Conservation (phyloP, 2,113 vertebrate genomes). For the Herpetotheres cachinnans region DNA sequence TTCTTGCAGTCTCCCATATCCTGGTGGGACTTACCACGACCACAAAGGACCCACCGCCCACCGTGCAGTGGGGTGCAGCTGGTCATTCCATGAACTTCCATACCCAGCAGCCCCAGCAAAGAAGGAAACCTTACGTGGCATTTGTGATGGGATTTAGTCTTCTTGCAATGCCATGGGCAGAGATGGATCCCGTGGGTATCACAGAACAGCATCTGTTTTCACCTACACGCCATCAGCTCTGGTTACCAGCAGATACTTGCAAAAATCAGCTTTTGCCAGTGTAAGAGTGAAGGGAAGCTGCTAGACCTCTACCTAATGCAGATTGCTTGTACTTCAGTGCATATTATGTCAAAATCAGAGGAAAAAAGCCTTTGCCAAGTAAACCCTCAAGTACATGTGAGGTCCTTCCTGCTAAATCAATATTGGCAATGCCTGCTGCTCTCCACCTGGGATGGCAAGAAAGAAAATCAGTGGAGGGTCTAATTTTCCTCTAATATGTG, state of each 20-base stretch:
- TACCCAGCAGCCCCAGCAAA: neutral
- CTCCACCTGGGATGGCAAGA: neutral
- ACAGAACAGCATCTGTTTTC: neutral
- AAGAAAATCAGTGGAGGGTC: neutral
- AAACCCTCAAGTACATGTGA: neutral
- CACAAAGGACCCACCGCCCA: neutral
- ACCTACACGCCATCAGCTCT: neutral
- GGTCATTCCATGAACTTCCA: neutral
- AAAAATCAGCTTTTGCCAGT: neutral
- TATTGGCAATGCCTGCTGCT: neutral
- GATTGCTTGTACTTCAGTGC: neutral
- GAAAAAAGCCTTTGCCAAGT: neutral
- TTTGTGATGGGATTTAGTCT: neutral
- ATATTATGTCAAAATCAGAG: neutral
- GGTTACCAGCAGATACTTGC: neutral
- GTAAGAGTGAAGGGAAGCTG: neutral
- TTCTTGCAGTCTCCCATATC: neutral
- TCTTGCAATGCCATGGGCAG: accelerated
- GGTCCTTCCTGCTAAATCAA: neutral
- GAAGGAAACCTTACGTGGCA: neutral
- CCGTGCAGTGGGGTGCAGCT: neutral
- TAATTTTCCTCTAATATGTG: neutral
- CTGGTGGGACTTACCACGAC: neutral
- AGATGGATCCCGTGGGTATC: neutral
- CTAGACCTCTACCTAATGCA: neutral